Conservation (phyloP, 2,888 invertebrate genomes). For the Eudemis profundana region DNA sequence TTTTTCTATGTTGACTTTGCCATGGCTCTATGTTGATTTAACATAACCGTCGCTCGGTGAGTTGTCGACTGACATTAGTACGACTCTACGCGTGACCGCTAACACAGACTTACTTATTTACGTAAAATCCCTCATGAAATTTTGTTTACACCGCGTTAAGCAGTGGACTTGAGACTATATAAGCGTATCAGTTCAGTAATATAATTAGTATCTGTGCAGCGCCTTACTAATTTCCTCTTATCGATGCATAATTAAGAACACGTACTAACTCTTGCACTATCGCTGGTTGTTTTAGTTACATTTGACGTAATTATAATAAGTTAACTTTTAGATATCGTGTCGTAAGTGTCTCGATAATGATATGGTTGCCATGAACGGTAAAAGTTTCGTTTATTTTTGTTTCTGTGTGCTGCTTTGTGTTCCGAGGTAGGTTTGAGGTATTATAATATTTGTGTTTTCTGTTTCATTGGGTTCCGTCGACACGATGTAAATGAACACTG, state of each 20-base stretch:
- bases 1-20: slow-evolving; percentile 16
- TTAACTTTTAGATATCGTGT: slow-evolving; percentile 6
- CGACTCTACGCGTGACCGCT: slow-evolving; percentile 31
- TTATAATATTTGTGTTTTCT: slow-evolving; percentile 20
- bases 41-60: slow-evolving; percentile 2
- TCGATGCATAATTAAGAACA: slow-evolving; percentile 47
- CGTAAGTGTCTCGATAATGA: slow-evolving; percentile 31
- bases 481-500: slow-evolving; percentile 57
- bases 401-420: slow-evolving; percentile 12
- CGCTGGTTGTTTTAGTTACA: slow-evolving; percentile 51
- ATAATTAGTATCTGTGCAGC: slow-evolving; percentile 26
- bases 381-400: slow-evolving; percentile 3
- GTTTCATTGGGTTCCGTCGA: slow-evolving; percentile 37
- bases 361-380: slow-evolving; percentile 22
- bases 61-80: slow-evolving; percentile 2
- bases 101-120: slow-evolving; percentile 27
- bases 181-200: slow-evolving; percentile 35
- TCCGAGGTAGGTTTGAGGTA: slow-evolving; percentile 12
- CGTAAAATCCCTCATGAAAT: slow-evolving; percentile 24
- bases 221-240: slow-evolving; percentile 46
- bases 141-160: slow-evolving; percentile 10
- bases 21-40: slow-evolving; percentile 4
- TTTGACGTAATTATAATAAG: slow-evolving; percentile 12
- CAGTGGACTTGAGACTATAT: slow-evolving; percentile 40
- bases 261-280: slow-evolving; percentile 49